These are phyloP conservation scores for Lanius ludovicianus DNA, from an alignment of 2,113 vertebrate genomes.

Conservation along the genomic window DNA sequence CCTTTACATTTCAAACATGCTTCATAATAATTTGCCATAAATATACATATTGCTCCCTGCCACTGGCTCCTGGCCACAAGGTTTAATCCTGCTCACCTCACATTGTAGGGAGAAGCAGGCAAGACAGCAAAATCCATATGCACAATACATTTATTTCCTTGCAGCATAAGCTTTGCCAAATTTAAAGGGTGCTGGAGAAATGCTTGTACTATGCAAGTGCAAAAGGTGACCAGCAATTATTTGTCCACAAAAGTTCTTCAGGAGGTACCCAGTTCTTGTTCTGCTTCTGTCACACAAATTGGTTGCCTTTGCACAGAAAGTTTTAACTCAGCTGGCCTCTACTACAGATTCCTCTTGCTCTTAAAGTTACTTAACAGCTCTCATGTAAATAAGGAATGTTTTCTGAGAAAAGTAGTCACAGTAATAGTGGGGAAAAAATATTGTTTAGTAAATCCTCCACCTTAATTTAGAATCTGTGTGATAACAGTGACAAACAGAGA, in stretches of 20 bases:
- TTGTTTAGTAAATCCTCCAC: background rate
- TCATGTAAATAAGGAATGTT: background rate
- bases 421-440: accelerated
- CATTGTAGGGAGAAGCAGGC: background rate
- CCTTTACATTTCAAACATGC: background rate
- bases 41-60: background rate
- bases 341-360: background rate
- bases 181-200: background rate
- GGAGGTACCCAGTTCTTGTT: background rate
- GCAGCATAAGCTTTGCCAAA: background rate
- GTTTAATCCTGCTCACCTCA: background rate
- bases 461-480: background rate
- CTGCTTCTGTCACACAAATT: background rate
- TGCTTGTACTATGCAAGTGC: background rate
- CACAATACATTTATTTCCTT: background rate
- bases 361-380: background rate
- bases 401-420: background rate
- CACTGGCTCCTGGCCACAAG: background rate
- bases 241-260: background rate
- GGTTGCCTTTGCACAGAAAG: background rate
- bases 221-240: background rate
- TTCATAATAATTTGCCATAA: background rate
- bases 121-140: background rate
- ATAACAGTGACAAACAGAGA: background rate
- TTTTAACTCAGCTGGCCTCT: background rate